Evolutionary conservation across 2,113 vertebrate genomes (phyloP).

Genomic region (Passer montanus): DNA sequence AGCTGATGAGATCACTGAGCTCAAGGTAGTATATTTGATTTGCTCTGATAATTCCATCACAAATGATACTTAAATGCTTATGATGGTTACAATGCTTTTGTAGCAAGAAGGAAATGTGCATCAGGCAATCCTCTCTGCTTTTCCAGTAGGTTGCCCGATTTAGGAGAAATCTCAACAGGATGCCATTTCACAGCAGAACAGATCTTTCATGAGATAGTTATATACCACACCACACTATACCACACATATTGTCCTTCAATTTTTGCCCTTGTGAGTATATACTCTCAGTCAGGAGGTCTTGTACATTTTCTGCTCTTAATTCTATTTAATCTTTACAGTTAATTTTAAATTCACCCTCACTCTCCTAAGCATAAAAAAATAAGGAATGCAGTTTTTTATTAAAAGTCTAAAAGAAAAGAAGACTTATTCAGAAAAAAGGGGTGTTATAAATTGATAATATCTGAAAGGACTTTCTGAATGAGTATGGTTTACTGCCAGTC

Average conservation of each 20-base stretch:
- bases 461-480: not conserved
- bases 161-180: not conserved
- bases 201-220: not conserved
- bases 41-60: not conserved
- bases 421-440: not conserved
- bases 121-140: not conserved
- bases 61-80: not conserved
- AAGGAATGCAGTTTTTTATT: not conserved
- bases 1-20: not conserved
- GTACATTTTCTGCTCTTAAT: not conserved
- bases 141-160: not conserved
- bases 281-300: not conserved
- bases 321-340: not conserved
- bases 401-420: not conserved
- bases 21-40: not conserved
- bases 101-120: not conserved
- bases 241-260: not conserved
- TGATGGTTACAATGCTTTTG: not conserved
- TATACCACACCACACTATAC: not conserved
- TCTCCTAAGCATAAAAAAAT: not conserved
- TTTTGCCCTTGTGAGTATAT: not conserved
- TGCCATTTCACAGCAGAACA: not conserved
- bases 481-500: not conserved
- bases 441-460: not conserved
- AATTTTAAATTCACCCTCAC: not conserved